Conservation (phyloP, 2,797 vertebrate species). For the Parauchenoglanis ngamensis region DNA sequence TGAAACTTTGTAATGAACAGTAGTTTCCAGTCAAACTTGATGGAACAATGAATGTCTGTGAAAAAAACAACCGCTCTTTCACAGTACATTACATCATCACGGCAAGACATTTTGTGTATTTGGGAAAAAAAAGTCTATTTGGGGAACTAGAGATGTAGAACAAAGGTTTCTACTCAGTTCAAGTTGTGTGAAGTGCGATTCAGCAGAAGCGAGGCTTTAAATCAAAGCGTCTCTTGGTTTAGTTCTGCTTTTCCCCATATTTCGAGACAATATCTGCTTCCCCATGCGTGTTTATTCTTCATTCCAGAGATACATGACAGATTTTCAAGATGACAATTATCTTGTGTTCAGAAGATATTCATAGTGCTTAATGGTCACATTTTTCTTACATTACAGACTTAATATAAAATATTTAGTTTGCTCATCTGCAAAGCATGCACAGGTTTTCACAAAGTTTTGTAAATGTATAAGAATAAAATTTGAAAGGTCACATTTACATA, state of each 20-base stretch:
- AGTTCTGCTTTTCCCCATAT: conserved; percentile 6
- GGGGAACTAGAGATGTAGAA: conserved; percentile 1
- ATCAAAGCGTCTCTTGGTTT: conserved; percentile 1
- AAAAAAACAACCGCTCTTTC: conserved; percentile 24
- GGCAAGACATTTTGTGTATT: conserved; percentile 13
- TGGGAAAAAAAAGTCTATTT: conserved; percentile 12
- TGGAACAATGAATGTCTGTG: conserved; percentile 35
- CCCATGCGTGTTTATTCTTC: neutral
- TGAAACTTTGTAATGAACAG: neutral
- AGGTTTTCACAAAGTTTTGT: neutral
- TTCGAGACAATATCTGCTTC: neutral
- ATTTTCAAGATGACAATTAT: neutral
- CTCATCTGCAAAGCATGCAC: no score
- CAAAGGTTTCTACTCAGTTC: conserved; percentile 10
- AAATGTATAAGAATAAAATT: neutral
- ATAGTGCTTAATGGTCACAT: no score
- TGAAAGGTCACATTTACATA: neutral
- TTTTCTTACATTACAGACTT: neutral
- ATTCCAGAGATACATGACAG: no score
- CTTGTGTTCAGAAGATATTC: no score
- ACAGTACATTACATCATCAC: conserved; percentile 31
- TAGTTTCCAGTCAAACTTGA: conserved; percentile 21
- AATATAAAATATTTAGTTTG: neutral
- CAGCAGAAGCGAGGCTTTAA: neutral
- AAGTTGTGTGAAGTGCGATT: conserved; percentile 8